Percentiles rank a stretch among this genome's conserved stretches.
These are phyloP conservation scores for Apotomis capreana DNA, from an alignment of 2,888 invertebrate genomes.

Conservation along the genomic window DNA sequence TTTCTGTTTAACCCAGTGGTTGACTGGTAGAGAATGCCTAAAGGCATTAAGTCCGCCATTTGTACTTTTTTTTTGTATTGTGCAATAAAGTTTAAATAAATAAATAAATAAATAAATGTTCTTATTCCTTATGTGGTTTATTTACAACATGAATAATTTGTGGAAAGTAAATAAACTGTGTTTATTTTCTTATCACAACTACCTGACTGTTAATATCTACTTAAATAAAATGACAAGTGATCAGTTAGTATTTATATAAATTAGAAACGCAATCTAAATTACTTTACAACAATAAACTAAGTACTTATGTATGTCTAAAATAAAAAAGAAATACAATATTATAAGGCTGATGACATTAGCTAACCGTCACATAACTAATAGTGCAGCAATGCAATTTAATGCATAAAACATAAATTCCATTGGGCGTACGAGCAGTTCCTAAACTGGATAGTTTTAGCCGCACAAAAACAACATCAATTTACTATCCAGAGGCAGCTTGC, in stretches of 20 bases:
- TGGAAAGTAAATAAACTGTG: not conserved
- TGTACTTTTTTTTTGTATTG: no score
- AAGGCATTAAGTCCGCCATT: no score
- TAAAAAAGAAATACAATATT: not conserved
- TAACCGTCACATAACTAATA: not conserved
- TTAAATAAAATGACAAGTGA: not conserved
- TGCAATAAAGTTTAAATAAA: no score
- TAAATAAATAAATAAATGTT: no score
- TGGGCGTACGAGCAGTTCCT: constrained; percentile 14
- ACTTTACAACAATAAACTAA: not conserved
- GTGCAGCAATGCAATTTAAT: constrained; percentile 10
- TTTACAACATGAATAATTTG: no score
- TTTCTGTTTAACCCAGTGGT: no score
- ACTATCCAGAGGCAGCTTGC: not conserved
- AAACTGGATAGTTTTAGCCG: constrained; percentile 22
- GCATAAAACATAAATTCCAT: constrained; percentile 20
- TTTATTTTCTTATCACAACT: constrained; percentile 1
- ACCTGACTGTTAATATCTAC: not conserved
- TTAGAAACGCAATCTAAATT: not conserved
- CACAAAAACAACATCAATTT: constrained; percentile 27
- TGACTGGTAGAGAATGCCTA: no score
- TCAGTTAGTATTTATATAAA: not conserved
- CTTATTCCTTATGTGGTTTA: no score
- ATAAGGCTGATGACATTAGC: not conserved
- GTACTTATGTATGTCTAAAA: not conserved